Evolutionary conservation across 2,113 vertebrate genomes (phyloP).

Genomic region (Rhinogobius similis): DNA sequence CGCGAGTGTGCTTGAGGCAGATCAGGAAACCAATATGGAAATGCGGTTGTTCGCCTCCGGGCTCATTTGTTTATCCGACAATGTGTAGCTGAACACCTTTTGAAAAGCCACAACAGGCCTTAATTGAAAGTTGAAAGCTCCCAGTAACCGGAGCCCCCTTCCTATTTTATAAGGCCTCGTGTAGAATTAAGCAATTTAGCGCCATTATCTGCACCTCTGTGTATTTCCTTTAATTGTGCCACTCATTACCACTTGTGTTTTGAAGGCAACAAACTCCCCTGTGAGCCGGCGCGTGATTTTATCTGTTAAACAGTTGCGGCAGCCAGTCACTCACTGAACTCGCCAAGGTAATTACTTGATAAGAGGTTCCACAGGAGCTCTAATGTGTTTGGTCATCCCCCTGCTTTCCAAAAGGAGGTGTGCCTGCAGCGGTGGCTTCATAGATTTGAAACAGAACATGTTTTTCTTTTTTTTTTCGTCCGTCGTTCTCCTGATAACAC

Average conservation of each 20-base stretch:
- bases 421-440: neutral
- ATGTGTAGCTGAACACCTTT: constrained; percentile 54
- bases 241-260: constrained; percentile 9
- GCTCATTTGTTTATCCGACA: constrained; percentile 54
- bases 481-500: neutral
- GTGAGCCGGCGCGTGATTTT: constrained; percentile 22
- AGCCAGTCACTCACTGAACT: constrained; percentile 33
- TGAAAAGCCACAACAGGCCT: constrained; percentile 35
- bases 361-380: constrained; percentile 49
- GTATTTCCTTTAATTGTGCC: neutral
- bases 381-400: constrained; percentile 23
- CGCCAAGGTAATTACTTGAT: constrained; percentile 46
- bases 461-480: neutral
- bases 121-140: constrained; percentile 6
- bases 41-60: constrained; percentile 52
- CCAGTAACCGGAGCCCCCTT: neutral
- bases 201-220: neutral
- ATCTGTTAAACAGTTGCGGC: constrained; percentile 34
- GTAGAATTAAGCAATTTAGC: neutral
- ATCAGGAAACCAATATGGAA: constrained; percentile 71
- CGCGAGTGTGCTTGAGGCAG: constrained; percentile 34
- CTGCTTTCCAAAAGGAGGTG: neutral
- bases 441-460: neutral
- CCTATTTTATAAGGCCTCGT: neutral
- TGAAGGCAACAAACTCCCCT: neutral